A percentile compares a stretch with the other conserved stretches of the same genome.
phyloP scores from a whole-genome alignment of 2,888 invertebrate species.

The Xanthia togata region DNA sequence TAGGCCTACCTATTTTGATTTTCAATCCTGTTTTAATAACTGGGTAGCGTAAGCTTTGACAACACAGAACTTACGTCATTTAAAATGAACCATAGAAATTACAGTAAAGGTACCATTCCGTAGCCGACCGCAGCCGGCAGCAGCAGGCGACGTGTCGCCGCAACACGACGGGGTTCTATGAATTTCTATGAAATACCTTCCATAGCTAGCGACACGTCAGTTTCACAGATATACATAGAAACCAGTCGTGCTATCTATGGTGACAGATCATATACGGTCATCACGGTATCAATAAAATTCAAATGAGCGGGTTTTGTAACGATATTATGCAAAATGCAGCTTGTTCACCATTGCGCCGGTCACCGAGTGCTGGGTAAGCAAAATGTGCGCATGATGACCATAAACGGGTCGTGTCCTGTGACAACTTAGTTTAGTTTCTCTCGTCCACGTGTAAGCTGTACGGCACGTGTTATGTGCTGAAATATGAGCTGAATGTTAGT shows the following conservation, averaged over 20 bases:
- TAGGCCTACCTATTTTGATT: not conserved
- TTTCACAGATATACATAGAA: too few relatives aligned
- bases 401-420: too few relatives aligned
- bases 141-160: too few relatives aligned
- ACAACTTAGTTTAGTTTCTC: not conserved
- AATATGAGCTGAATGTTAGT: not conserved
- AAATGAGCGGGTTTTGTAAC: slow-evolving; percentile 27
- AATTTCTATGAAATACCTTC: too few relatives aligned
- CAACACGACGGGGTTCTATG: too few relatives aligned
- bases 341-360: slow-evolving; percentile 11
- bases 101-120: too few relatives aligned
- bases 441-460: slow-evolving; percentile 17
- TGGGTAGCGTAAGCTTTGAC: too few relatives aligned
- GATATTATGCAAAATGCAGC: slow-evolving; percentile 37
- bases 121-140: too few relatives aligned
- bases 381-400: too few relatives aligned
- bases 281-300: not conserved
- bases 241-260: not conserved
- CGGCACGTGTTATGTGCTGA: not conserved
- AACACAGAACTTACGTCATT: too few relatives aligned
- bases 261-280: not conserved
- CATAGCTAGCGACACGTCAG: too few relatives aligned
- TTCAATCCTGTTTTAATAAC: not conserved
- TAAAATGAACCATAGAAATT: too few relatives aligned
- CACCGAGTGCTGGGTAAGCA: not conserved